Conservation (phyloP, 1,140 invertebrate species). For the Drosophila mayri region DNA sequence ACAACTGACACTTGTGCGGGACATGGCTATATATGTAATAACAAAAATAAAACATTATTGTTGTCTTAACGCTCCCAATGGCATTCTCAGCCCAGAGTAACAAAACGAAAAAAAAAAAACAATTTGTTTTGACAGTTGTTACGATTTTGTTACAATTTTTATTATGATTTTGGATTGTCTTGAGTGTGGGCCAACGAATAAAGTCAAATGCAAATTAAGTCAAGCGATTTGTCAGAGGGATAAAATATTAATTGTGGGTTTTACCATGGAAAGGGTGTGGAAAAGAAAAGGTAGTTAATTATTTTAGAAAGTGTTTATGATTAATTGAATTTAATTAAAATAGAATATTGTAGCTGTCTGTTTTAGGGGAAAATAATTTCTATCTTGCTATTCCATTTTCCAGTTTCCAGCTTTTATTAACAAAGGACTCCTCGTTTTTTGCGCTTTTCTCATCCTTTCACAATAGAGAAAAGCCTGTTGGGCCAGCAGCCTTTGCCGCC, state of each 20-base stretch:
- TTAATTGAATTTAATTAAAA: neutral
- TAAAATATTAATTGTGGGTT: neutral
- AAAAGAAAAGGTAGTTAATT: too few relatives aligned
- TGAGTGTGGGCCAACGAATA: conserved; percentile 15
- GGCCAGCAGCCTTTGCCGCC: conserved; percentile 34
- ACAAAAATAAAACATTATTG: conserved; percentile 59
- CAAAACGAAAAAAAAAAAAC: conserved; percentile 15
- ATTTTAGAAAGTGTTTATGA: neutral
- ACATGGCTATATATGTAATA: conserved; percentile 30
- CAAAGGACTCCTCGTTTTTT: neutral
- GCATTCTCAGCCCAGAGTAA: neutral
- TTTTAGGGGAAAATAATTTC: neutral
- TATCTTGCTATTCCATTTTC: neutral
- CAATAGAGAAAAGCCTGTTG: conserved; percentile 16
- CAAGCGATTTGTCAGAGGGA: neutral
- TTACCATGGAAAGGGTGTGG: too few relatives aligned
- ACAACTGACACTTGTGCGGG: conserved; percentile 30
- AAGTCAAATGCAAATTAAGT: conserved; percentile 1
- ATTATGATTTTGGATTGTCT: conserved; percentile 17
- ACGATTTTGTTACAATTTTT: conserved; percentile 55
- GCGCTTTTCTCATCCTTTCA: neutral
- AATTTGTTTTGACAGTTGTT: conserved; percentile 59
- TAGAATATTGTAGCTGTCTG: neutral
- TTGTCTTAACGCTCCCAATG: conserved; percentile 43
- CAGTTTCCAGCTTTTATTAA: conserved; percentile 47